Evolutionary conservation across 2,888 invertebrate genomes (phyloP), one percentile per base, ranked within the genome.

Genomic region (Allacma fusca): DNA sequence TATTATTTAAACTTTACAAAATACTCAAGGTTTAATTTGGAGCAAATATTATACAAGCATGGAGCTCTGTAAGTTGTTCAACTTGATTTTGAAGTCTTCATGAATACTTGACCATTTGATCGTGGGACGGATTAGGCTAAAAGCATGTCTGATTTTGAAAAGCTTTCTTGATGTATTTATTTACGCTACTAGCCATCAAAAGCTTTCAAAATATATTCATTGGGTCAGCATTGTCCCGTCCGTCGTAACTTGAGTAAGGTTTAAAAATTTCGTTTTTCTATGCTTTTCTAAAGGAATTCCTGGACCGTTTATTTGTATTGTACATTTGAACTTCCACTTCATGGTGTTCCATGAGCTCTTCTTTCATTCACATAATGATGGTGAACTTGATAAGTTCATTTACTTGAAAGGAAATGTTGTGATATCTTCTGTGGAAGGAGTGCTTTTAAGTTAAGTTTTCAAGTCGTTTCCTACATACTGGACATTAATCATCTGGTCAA

Each of bases 401-500:
- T 50, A 50, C 19, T 50, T 13, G 50, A 50, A n/a, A 50, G 50
- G 50, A 50, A 50, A 50, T 50, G 50, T 50, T 50, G 50, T 50
- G 62, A 62, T 62, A 62, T 23, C 62, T 24, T 9, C 62, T 13
- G 62, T 2, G 62, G 62, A 57, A 4, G 16, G 7, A 34, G 4
- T 34, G 50, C 50, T 50, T 50, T 50, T 50, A 50, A 50, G 50
- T 50, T 5, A 50, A 50, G 19, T 50, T 50, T n/a, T 50, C 50
- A 50, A 50, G 50, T 50, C 50, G n/a, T 50, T 50, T 50, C 19
- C 62, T 62, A 19, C 2, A 62, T 62, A 9, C 23, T 62, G 24
- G 62, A 62, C 62, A 62, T 62, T 62, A 62, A 62, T 62, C 62
- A 62, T 62, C 23, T 23, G 62, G 62, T 62, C 62, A 62, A 62